These are phyloP conservation scores for Passer domesticus DNA, from an alignment of 2,113 vertebrate species.

Conservation along the genomic window DNA sequence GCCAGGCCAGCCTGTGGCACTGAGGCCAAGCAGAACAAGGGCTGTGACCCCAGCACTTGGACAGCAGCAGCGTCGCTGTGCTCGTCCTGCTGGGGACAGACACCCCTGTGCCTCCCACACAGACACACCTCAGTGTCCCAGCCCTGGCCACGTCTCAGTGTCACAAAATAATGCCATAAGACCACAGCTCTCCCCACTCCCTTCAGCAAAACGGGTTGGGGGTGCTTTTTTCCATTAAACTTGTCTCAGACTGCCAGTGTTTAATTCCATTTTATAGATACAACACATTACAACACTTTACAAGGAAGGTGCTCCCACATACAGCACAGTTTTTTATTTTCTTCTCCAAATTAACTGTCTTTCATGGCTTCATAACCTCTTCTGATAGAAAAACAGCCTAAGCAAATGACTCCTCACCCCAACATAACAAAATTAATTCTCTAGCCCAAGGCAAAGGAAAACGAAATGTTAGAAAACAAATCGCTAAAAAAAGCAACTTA, in stretches of 20 bases:
- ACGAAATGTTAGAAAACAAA: neutral
- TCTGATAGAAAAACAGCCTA: neutral
- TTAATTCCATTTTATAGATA: neutral
- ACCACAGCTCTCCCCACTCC: neutral
- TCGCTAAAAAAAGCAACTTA: neutral
- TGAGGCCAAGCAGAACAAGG: neutral
- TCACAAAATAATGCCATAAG: neutral
- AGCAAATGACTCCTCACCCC: neutral
- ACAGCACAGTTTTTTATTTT: neutral
- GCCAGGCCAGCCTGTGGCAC: neutral
- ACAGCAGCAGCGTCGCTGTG: neutral
- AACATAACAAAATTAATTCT: neutral
- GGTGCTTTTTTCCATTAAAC: neutral
- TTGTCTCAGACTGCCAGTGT: neutral
- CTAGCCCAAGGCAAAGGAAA: neutral
- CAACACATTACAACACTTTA: neutral
- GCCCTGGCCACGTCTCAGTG: accelerated
- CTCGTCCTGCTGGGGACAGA: neutral
- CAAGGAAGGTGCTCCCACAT: neutral
- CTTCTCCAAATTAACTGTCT: neutral
- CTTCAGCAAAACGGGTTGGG: neutral
- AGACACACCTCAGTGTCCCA: too few relatives aligned
- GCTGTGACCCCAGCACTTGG: accelerated
- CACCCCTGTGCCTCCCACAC: neutral
- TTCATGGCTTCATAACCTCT: neutral